Conservation (phyloP, 2,888 invertebrate genomes). For the Aphrophora alni region DNA sequence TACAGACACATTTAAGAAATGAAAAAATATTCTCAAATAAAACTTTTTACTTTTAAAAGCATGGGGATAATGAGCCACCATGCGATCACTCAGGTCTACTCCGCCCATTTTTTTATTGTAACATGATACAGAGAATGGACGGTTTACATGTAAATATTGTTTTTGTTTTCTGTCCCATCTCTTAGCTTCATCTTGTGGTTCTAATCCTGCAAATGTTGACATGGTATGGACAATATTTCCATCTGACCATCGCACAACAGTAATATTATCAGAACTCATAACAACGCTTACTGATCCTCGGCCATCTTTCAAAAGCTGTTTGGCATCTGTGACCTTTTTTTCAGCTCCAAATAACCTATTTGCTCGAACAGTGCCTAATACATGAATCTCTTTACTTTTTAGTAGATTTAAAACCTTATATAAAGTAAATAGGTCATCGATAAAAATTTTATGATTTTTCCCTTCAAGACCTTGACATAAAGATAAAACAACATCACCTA, state of each 20-base stretch:
- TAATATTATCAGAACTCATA: constrained; percentile 40
- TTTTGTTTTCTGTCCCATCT: constrained; percentile 38
- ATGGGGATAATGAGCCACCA: constrained; percentile 43
- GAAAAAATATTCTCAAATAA: constrained; percentile 41
- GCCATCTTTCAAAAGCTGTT: constrained; percentile 23
- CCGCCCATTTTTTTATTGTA: constrained; percentile 41
- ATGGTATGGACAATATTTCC: constrained; percentile 39
- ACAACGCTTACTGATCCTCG: constrained; percentile 30
- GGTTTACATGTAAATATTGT: constrained; percentile 13
- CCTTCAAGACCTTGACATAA: background rate
- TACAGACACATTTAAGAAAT: constrained; percentile 28
- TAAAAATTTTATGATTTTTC: constrained; percentile 22
- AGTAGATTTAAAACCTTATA: too few species aligned
- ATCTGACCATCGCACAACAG: constrained; percentile 41
- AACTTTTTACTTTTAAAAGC: constrained; percentile 39
- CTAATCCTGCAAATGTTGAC: constrained; percentile 37
- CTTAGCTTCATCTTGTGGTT: constrained; percentile 30
- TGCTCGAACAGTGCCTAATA: constrained; percentile 12
- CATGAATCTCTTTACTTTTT: background rate
- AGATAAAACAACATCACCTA: constrained; percentile 10
- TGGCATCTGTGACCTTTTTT: too few species aligned
- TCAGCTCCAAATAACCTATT: constrained; percentile 22
- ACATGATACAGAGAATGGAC: background rate
- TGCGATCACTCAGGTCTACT: constrained; percentile 39
- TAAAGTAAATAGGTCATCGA: constrained; percentile 20